A percentile compares a stretch with the other conserved stretches of the same genome.
Evolutionary conservation across 2,888 invertebrate genomes (phyloP).

Genomic region (Orchesella flavescens): DNA sequence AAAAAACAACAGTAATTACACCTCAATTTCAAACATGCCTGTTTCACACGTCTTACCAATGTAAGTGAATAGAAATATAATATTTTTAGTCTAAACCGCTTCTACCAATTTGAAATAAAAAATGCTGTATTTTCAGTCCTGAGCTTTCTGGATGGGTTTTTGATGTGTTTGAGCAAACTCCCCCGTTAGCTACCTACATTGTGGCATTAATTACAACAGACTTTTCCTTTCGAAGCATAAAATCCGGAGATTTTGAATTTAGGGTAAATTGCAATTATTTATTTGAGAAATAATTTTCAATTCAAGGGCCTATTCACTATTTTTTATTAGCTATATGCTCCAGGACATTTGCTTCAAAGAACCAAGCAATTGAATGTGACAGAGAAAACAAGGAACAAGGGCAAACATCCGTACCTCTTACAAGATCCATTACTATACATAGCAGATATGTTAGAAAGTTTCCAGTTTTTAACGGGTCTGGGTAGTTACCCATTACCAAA

Average conservation of each 20-base stretch:
- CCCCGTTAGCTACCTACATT: conserved; percentile 60
- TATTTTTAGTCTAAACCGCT: too few relatives aligned
- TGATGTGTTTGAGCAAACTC: conserved; percentile 49
- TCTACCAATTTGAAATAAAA: too few relatives aligned
- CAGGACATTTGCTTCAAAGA: conserved; percentile 31
- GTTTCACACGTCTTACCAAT: conserved; percentile 27
- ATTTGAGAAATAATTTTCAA: background rate
- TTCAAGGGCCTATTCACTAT: too few relatives aligned
- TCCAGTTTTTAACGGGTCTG: conserved; percentile 9
- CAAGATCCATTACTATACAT: conserved; percentile 38
- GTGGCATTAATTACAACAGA: conserved; percentile 66
- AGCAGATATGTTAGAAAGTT: background rate
- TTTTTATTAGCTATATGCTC: conserved; percentile 33
- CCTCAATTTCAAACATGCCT: conserved; percentile 60
- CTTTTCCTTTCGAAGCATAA: conserved; percentile 25
- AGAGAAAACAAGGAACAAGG: background rate
- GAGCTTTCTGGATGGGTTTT: conserved; percentile 40
- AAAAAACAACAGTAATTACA: conserved; percentile 33
- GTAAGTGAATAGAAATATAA: conserved; percentile 33
- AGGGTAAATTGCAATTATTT: conserved; percentile 18
- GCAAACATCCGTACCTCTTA: conserved; percentile 23
- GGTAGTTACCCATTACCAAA: conserved; percentile 52
- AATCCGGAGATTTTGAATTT: conserved; percentile 27
- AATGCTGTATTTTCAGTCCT: background rate
- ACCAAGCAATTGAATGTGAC: background rate